These are phyloP conservation scores for Potamarius usumacintae DNA, from an alignment of 2,113 vertebrate species.

Conservation along the genomic window DNA sequence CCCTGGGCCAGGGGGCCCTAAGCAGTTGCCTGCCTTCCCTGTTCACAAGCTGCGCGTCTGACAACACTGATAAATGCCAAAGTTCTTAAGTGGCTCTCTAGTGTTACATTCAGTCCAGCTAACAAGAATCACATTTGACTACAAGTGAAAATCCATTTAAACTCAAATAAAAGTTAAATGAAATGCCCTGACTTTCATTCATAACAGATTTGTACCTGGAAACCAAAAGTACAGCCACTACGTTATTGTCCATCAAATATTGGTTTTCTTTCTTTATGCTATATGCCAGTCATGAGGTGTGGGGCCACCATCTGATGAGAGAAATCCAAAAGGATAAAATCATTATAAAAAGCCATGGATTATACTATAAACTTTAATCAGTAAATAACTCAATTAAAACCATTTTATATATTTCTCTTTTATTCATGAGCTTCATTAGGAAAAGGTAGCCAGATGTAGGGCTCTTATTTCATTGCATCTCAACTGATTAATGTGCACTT, in stretches of 20 bases:
- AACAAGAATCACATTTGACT: background rate
- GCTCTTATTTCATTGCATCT: background rate
- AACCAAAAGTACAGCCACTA: background rate
- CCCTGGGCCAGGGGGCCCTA: too few species aligned
- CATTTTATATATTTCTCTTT: background rate
- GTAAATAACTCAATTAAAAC: background rate
- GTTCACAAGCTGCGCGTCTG: too few species aligned
- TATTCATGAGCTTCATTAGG: background rate
- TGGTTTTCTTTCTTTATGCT: background rate
- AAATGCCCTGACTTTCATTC: background rate
- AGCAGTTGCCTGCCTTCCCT: too few species aligned
- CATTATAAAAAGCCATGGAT: background rate
- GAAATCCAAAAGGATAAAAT: background rate
- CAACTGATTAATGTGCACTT: background rate
- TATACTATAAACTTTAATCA: background rate
- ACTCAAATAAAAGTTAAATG: background rate
- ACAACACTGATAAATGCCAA: too few species aligned
- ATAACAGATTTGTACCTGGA: background rate
- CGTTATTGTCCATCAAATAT: background rate
- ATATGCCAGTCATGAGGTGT: background rate
- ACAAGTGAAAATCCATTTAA: background rate
- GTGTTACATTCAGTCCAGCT: background rate
- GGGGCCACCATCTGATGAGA: background rate
- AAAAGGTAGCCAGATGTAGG: background rate
- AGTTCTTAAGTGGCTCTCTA: background rate